Conservation (phyloP, 2,888 invertebrate species). For the Hirtodrosophila cameraria region DNA sequence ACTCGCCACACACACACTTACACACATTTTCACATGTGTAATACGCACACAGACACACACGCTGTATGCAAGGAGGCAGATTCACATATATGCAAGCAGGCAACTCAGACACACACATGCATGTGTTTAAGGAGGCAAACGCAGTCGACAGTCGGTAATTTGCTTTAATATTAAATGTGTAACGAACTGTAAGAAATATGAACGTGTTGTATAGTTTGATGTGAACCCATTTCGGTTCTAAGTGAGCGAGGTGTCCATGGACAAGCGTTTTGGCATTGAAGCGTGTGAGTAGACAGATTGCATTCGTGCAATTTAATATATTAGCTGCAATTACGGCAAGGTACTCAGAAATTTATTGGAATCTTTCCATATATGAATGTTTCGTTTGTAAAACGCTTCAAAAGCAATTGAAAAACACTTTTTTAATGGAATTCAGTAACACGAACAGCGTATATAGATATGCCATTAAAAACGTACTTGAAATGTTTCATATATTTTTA, state of each 20-base stretch:
- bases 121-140: slow-evolving; percentile 5
- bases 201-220: slow-evolving; percentile 75
- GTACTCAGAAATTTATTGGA: not conserved
- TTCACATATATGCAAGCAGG: slow-evolving; percentile 1
- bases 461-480: no score
- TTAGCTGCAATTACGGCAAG: slow-evolving; percentile 26
- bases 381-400: not conserved
- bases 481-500: no score
- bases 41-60: slow-evolving; percentile 5
- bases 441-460: no score
- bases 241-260: slow-evolving; percentile 4
- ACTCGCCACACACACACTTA: slow-evolving; percentile 50
- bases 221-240: slow-evolving; percentile 61
- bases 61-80: no score
- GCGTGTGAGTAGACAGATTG: slow-evolving; percentile 22
- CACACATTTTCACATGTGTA: not conserved
- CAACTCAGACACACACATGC: slow-evolving; percentile 2
- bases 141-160: slow-evolving; percentile 59
- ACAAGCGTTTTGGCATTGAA: slow-evolving; percentile 60
- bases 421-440: no score
- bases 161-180: slow-evolving; percentile 79
- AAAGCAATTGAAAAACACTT: not conserved
- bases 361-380: no score
- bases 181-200: slow-evolving; percentile 79
- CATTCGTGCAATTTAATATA: slow-evolving; percentile 38